Evolutionary conservation across 2,113 vertebrate genomes (phyloP).

Genomic region (Pangasianodon hypophthalmus): DNA sequence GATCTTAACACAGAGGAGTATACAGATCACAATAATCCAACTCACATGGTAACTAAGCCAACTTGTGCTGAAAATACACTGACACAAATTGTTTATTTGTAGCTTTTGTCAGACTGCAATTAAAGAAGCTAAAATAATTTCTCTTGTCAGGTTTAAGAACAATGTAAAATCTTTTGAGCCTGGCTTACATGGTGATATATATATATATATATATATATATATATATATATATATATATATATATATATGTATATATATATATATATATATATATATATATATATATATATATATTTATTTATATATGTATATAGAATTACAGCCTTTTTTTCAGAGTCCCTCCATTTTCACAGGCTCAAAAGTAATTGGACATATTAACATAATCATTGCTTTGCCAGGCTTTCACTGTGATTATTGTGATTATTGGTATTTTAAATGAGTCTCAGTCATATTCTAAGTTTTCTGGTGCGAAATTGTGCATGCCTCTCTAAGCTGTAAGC

Average conservation of each 20-base stretch:
- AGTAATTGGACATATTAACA: too few species aligned
- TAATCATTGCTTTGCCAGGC: too few species aligned
- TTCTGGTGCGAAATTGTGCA: background rate
- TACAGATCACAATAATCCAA: background rate
- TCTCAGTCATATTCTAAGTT: background rate
- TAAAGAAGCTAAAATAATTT: background rate
- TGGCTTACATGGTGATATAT: background rate
- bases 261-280: too few species aligned
- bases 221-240: too few species aligned
- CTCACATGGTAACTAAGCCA: background rate
- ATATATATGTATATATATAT: too few species aligned
- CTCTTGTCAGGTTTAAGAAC: background rate
- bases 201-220: too few species aligned
- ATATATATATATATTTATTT: too few species aligned
- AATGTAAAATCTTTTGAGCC: background rate
- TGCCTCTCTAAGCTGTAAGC: background rate
- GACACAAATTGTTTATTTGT: background rate
- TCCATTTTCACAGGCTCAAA: too few species aligned
- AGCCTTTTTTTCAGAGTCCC: too few species aligned
- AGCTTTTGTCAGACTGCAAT: background rate
- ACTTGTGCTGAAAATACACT: constrained; percentile 1
- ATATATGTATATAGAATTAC: too few species aligned
- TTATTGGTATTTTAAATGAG: background rate
- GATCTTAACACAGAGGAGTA: background rate
- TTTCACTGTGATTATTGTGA: background rate